These are phyloP conservation scores for Aphidius colemani DNA, from an alignment of 2,888 invertebrate species.

Conservation along the genomic window DNA sequence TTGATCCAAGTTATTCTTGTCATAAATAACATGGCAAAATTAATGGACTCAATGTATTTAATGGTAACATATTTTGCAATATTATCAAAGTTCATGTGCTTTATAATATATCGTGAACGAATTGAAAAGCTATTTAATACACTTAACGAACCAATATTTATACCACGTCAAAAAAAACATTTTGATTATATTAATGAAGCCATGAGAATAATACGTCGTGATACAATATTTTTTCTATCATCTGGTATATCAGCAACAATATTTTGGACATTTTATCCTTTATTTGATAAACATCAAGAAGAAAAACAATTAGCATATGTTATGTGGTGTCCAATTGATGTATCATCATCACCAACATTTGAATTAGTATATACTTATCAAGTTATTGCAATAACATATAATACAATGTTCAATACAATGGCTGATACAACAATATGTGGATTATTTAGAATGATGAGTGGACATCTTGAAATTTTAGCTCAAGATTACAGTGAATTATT, in stretches of 20 bases:
- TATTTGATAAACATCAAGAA: conserved; percentile 38
- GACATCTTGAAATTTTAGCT: conserved; percentile 61
- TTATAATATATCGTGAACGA: conserved; percentile 24
- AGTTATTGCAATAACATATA: conserved; percentile 59
- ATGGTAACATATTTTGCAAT: conserved; percentile 44
- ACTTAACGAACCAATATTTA: conserved; percentile 40
- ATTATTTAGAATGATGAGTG: conserved; percentile 62
- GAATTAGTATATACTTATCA: conserved; percentile 63
- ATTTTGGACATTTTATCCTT: conserved; percentile 52
- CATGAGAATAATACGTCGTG: conserved; percentile 38
- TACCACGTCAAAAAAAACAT: conserved; percentile 42
- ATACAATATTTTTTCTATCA: conserved; percentile 41
- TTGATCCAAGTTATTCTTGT: conserved; percentile 61
- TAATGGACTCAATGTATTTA: conserved; percentile 45
- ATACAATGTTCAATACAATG: conserved; percentile 62
- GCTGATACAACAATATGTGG: conserved; percentile 62
- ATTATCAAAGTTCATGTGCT: conserved; percentile 29
- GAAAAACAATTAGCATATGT: conserved; percentile 28
- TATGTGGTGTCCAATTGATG: conserved; percentile 62
- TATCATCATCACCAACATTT: conserved; percentile 55
- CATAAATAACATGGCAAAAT: conserved; percentile 50
- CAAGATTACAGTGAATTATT: conserved; percentile 39
- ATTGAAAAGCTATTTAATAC: conserved; percentile 31
- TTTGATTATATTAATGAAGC: conserved; percentile 36
- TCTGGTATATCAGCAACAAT: conserved; percentile 44